Evolutionary conservation across 2,113 vertebrate species (phyloP).

Genomic region (Grantiella picta): DNA sequence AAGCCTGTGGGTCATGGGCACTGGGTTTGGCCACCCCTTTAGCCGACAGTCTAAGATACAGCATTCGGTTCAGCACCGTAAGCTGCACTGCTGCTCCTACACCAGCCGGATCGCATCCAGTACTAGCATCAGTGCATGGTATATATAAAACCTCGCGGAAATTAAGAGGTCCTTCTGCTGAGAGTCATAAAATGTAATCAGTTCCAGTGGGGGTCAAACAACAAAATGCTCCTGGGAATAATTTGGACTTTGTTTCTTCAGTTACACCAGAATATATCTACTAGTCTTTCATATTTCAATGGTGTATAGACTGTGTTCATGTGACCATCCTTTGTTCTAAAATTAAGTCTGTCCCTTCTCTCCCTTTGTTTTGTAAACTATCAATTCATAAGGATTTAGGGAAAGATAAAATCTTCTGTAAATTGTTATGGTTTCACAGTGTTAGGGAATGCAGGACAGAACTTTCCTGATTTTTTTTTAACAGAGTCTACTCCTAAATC

Average conservation of each 20-base stretch:
- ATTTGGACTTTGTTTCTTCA: conserved; percentile 30
- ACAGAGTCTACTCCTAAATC: background rate
- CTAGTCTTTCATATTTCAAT: background rate
- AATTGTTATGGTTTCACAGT: background rate
- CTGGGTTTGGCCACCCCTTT: background rate
- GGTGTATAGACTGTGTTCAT: background rate
- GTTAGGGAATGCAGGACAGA: background rate
- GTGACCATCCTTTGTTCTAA: background rate
- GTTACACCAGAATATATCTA: background rate
- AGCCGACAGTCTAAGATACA: rapidly evolving
- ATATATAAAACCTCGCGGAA: background rate
- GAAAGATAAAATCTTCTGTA: background rate
- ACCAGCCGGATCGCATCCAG: rapidly evolving
- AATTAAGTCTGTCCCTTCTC: background rate
- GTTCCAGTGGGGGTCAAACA: background rate
- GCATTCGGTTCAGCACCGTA: rapidly evolving
- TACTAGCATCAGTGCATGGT: rapidly evolving
- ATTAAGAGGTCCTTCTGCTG: background rate
- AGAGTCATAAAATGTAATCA: conserved; percentile 1
- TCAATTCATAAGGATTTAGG: background rate
- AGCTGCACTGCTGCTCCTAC: rapidly evolving
- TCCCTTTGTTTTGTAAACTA: background rate
- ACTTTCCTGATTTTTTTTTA: background rate
- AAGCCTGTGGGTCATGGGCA: background rate
- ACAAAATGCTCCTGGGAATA: conserved; percentile 13